Conservation (phyloP, 1,140 invertebrate species). For the Procambarus clarkii region DNA sequence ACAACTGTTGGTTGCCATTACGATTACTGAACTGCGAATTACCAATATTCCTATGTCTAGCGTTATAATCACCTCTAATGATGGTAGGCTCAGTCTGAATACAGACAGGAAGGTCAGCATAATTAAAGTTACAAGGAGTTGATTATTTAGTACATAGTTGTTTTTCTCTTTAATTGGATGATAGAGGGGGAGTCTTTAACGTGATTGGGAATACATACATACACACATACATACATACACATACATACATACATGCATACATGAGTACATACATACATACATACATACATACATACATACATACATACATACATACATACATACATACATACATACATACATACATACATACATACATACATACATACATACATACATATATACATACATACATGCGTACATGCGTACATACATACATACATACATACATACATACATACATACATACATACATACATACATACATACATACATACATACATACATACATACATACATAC, state of each 20-base stretch:
- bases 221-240: neutral
- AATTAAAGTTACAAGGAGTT: too few relatives aligned
- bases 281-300: neutral
- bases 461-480: slow-evolving; percentile 2
- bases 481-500: neutral
- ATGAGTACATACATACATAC: neutral
- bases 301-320: slow-evolving; percentile 22
- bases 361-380: slow-evolving; percentile 20
- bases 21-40: too few relatives aligned
- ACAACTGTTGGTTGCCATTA: too few relatives aligned
- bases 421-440: neutral
- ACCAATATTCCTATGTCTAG: too few relatives aligned
- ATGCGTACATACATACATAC: neutral
- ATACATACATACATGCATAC: too few relatives aligned
- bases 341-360: slow-evolving; percentile 1
- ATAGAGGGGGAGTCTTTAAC: too few relatives aligned
- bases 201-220: too few relatives aligned
- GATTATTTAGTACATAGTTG: too few relatives aligned
- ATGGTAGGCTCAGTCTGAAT: too few relatives aligned
- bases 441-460: slow-evolving; percentile 15
- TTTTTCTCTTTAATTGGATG: too few relatives aligned
- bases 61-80: too few relatives aligned
- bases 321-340: slow-evolving; percentile 11
- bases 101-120: too few relatives aligned
- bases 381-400: neutral